A percentile compares a stretch with the other conserved stretches of the same genome.
These are phyloP conservation scores for Trachemys scripta DNA, from an alignment of 2,113 vertebrate species.

Conservation along the genomic window DNA sequence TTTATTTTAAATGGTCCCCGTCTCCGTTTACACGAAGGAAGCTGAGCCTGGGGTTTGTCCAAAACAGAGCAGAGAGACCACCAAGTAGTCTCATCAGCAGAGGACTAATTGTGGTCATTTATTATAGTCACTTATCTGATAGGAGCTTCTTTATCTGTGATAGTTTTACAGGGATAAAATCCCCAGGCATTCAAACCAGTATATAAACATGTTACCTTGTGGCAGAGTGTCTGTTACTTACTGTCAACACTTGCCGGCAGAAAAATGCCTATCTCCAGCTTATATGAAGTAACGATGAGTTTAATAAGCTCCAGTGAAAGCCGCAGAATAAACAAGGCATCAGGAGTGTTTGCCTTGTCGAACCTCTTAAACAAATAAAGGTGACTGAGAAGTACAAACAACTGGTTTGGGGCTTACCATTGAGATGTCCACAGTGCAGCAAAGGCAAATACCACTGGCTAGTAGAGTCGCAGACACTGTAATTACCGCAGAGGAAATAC, in stretches of 20 bases:
- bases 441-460: neutral
- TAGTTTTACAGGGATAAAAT: slow-evolving; percentile 86
- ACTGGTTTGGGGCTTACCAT: slow-evolving; percentile 42
- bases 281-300: slow-evolving; percentile 88
- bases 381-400: slow-evolving; percentile 79
- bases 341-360: slow-evolving; percentile 88
- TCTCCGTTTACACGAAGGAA: slow-evolving; percentile 57
- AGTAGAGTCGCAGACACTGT: neutral
- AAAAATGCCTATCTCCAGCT: slow-evolving; percentile 72
- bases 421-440: neutral
- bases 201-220: slow-evolving; percentile 84
- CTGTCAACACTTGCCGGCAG: slow-evolving; percentile 87
- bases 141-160: slow-evolving; percentile 87
- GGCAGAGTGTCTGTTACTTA: slow-evolving; percentile 84
- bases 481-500: neutral
- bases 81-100: slow-evolving; percentile 85
- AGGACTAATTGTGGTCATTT: slow-evolving; percentile 87
- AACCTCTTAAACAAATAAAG: slow-evolving; percentile 94
- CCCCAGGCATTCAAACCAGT: slow-evolving; percentile 81
- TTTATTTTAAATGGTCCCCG: slow-evolving; percentile 61
- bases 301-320: slow-evolving; percentile 88
- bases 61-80: slow-evolving; percentile 83
- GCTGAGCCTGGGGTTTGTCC: slow-evolving; percentile 81
- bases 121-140: slow-evolving; percentile 93
- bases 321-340: slow-evolving; percentile 89